Conservation (phyloP, 2,797 vertebrate genomes). For the Phalanger gymnotis region DNA sequence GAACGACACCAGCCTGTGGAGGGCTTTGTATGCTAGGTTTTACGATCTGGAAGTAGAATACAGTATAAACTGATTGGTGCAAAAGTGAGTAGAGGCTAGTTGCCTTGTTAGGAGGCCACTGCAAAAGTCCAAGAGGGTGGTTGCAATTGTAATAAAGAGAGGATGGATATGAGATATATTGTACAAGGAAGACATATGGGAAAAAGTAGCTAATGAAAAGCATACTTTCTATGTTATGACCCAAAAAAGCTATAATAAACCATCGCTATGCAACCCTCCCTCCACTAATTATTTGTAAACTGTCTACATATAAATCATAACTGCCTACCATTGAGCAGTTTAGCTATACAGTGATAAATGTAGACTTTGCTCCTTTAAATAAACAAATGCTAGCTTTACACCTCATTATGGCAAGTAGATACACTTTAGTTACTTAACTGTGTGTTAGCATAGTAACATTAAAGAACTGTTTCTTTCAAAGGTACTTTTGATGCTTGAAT, state of each 20-base stretch:
- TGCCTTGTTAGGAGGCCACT: neutral
- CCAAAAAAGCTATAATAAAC: slow-evolving; percentile 4
- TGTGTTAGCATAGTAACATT: neutral
- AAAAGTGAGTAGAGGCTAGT: neutral
- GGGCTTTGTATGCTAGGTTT: neutral
- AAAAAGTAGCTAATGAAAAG: neutral
- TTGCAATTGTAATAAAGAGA: neutral
- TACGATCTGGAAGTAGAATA: neutral
- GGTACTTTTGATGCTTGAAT: neutral
- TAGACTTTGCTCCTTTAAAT: slow-evolving; percentile 1
- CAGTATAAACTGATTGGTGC: neutral
- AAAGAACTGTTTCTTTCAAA: neutral
- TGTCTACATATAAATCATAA: neutral
- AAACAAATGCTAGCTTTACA: slow-evolving; percentile 3
- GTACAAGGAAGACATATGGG: neutral
- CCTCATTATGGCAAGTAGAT: slow-evolving; percentile 35
- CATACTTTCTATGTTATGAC: neutral
- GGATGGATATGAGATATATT: neutral
- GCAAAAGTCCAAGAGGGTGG: neutral
- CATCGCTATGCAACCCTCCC: neutral
- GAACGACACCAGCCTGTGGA: neutral
- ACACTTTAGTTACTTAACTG: slow-evolving; percentile 21
- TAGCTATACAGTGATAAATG: slow-evolving; percentile 20
- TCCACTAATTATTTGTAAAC: neutral
- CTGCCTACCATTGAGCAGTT: neutral